phyloP scores from a whole-genome alignment of 1,140 invertebrate species.

The Philopotamus ludificatus region DNA sequence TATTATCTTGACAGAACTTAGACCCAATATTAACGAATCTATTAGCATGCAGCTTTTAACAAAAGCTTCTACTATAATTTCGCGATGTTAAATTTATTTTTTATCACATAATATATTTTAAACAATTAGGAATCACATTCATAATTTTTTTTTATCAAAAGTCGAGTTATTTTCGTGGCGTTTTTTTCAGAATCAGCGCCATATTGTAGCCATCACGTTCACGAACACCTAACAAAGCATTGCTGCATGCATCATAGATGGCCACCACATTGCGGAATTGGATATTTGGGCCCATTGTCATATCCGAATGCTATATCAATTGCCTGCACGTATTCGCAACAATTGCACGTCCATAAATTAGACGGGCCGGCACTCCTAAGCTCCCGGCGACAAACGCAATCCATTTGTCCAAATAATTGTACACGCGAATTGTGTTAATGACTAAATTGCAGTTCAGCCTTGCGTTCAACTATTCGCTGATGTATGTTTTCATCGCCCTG shows the following conservation, averaged over 20 bases:
- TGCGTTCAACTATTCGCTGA: conserved; percentile 18
- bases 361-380: neutral
- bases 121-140: too few species aligned
- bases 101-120: too few species aligned
- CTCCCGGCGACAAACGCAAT: neutral
- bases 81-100: too few species aligned
- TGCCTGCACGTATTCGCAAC: too few species aligned
- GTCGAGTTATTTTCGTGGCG: too few species aligned
- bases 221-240: neutral
- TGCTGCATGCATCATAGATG: neutral
- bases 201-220: neutral
- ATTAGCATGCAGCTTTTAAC: too few species aligned
- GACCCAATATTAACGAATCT: too few species aligned
- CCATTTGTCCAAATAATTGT: conserved; percentile 17
- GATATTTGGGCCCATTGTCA: too few species aligned
- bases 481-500: conserved; percentile 3
- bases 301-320: too few species aligned
- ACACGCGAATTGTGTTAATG: conserved; percentile 28
- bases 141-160: too few species aligned
- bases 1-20: too few species aligned
- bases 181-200: neutral
- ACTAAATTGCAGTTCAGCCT: conserved; percentile 15
- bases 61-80: too few species aligned
- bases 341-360: neutral
- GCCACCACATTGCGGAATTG: neutral